Conservation (phyloP, 2,888 invertebrate species). For the Ophion slaviceki region DNA sequence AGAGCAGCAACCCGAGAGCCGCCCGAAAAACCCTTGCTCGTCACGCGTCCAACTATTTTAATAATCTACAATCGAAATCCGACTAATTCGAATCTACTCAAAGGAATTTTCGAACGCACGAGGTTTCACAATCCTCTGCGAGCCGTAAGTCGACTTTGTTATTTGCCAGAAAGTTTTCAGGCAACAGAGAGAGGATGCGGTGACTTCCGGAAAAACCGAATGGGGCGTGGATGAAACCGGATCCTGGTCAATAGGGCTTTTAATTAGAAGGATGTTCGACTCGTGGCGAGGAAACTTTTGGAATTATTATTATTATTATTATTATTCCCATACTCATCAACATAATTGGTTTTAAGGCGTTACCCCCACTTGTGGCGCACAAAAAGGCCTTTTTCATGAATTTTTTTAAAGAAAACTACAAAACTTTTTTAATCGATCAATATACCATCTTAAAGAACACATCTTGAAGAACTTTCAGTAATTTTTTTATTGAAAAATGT, state of each 20-base stretch:
- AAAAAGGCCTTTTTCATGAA: too few species aligned
- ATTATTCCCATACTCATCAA: not conserved
- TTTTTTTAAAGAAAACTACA: too few species aligned
- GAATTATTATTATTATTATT: not conserved
- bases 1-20: not conserved
- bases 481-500: too few species aligned
- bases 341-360: not conserved
- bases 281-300: not conserved
- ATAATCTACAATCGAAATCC: not conserved
- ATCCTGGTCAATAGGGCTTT: conserved; percentile 1
- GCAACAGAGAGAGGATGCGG: not conserved
- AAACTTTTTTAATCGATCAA: too few species aligned
- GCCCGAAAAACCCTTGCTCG: not conserved
- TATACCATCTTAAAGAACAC: too few species aligned
- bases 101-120: conserved; percentile 3
- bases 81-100: not conserved
- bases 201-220: not conserved
- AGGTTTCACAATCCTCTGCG: not conserved
- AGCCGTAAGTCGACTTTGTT: not conserved
- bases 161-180: not conserved
- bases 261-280: not conserved
- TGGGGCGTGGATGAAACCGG: not conserved
- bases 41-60: not conserved
- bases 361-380: too few species aligned
- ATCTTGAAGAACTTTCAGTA: too few species aligned